phyloP scores from a whole-genome alignment of 2,888 invertebrate species.

The Lagria hirta region DNA sequence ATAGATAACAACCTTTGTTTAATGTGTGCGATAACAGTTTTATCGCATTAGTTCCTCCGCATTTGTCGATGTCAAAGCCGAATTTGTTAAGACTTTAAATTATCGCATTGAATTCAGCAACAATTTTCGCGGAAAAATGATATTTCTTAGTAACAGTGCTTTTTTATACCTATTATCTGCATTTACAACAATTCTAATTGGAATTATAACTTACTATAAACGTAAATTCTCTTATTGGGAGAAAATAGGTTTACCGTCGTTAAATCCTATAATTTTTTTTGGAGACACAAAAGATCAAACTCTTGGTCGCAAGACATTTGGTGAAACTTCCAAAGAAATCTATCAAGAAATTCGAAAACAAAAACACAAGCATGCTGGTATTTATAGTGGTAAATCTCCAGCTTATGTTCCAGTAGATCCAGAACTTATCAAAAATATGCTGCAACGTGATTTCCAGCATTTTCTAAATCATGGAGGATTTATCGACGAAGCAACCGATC shows the following conservation, averaged over 20 bases:
- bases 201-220: slow-evolving; percentile 5
- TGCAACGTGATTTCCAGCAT: slow-evolving; percentile 26
- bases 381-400: slow-evolving; percentile 5
- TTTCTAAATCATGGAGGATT: slow-evolving; percentile 51
- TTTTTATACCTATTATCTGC: too few relatives aligned
- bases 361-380: slow-evolving; percentile 9
- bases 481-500: slow-evolving; percentile 54
- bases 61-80: too few relatives aligned
- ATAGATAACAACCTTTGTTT: too few relatives aligned
- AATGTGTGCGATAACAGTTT: too few relatives aligned
- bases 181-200: background rate
- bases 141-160: too few relatives aligned
- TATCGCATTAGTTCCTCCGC: too few relatives aligned
- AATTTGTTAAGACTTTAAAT: too few relatives aligned
- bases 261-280: slow-evolving; percentile 35
- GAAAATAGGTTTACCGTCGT: slow-evolving; percentile 28
- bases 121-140: too few relatives aligned
- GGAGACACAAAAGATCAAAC: slow-evolving; percentile 33
- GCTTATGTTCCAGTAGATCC: slow-evolving; percentile 51
- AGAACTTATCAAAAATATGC: slow-evolving; percentile 54
- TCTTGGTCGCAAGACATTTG: slow-evolving; percentile 28
- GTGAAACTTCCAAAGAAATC: too few relatives aligned
- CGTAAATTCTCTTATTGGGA: slow-evolving; percentile 33
- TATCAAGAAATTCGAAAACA: too few relatives aligned
- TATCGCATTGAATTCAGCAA: too few relatives aligned